Percentiles rank a stretch among this genome's conserved stretches.
These are phyloP conservation scores for Clytia hemisphaerica DNA, from an alignment of 30 jellyfish, hydroid and myxozoan species.

Conservation along the genomic window DNA sequence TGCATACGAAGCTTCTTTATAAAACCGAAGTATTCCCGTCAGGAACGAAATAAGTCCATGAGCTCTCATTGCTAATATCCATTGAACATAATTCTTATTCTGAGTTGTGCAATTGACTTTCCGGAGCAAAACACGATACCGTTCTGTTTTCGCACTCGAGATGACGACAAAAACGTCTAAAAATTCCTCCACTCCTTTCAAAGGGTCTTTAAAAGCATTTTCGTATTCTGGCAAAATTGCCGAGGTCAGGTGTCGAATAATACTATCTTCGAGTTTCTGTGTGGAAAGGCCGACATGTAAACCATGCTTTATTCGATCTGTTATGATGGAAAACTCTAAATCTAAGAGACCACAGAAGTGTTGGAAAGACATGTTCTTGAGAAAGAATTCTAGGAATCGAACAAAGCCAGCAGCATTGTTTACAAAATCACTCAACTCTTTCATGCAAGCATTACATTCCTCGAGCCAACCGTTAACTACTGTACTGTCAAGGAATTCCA, in stretches of 20 bases:
- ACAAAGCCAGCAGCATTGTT: constrained; percentile 26
- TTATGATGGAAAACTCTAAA: constrained; percentile 72
- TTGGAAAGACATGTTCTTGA: constrained; percentile 32
- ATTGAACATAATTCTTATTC: constrained; percentile 58
- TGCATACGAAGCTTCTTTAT: constrained; percentile 4
- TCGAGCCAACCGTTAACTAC: constrained; percentile 57
- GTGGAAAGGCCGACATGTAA: constrained; percentile 55
- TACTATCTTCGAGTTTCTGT: constrained; percentile 17
- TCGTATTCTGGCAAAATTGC: constrained; percentile 62
- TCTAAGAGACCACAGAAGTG: constrained; percentile 45
- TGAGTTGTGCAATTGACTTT: constrained; percentile 50
- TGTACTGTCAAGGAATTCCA: constrained; percentile 54
- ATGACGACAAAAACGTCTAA: constrained; percentile 33
- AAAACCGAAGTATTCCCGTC: constrained; percentile 62
- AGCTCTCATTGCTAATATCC: constrained; percentile 90
- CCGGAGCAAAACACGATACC: constrained; percentile 30
- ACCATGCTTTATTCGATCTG: constrained; percentile 62
- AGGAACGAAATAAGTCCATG: constrained; percentile 50
- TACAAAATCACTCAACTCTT: constrained; percentile 22
- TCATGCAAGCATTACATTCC: constrained; percentile 28
- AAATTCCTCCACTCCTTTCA: constrained; percentile 25
- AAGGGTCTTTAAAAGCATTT: constrained; percentile 21
- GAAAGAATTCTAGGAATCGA: constrained; percentile 37
- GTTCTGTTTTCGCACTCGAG: constrained; percentile 52
- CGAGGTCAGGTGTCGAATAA: constrained; percentile 18